Percentiles rank a stretch among this genome's conserved stretches.
phyloP scores from a whole-genome alignment of 2,113 vertebrate species.

The Panthera uncia region DNA sequence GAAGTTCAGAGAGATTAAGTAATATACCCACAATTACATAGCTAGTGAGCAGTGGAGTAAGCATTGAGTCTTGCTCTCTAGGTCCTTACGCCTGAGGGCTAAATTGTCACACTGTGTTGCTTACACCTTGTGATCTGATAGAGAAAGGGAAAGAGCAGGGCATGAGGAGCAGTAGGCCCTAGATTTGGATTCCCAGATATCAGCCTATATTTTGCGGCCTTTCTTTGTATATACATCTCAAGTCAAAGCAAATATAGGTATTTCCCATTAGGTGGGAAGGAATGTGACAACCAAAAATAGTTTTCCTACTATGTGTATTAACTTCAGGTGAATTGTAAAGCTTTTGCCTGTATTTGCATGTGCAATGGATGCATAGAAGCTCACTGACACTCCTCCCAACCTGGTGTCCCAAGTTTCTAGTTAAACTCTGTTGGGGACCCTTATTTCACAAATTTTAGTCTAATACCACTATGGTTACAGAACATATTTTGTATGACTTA shows the following conservation, averaged over 20 bases:
- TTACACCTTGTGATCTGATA: neutral
- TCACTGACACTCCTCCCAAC: neutral
- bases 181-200: neutral
- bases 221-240: neutral
- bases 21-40: neutral
- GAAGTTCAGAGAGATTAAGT: neutral
- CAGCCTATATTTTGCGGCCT: neutral
- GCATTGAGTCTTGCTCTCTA: neutral
- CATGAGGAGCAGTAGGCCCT: neutral
- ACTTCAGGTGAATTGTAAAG: neutral
- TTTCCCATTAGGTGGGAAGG: neutral
- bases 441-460: neutral
- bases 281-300: neutral
- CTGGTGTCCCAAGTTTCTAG: neutral
- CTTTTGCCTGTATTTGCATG: neutral
- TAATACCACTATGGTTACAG: neutral
- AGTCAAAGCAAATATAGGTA: neutral
- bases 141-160: neutral
- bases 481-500: neutral
- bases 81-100: neutral
- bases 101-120: neutral
- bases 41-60: neutral
- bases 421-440: neutral
- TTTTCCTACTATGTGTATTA: neutral
- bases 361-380: neutral